Conservation (phyloP, 2,797 vertebrate species). For the Xiphorhynchus erythropygius region DNA sequence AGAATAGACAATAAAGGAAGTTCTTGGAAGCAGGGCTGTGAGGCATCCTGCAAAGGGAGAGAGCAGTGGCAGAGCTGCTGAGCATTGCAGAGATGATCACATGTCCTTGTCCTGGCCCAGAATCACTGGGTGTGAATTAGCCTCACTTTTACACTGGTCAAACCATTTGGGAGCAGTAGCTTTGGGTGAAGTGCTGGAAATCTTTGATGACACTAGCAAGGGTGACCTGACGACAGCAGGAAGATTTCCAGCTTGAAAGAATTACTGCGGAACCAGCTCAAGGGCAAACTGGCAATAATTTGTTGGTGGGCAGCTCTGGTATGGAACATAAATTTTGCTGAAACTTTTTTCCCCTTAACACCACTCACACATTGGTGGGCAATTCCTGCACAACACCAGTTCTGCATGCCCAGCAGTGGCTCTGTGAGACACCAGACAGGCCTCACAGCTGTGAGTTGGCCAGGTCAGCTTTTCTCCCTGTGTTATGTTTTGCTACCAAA, state of each 20-base stretch:
- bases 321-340: not conserved
- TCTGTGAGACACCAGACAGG: fast-evolving
- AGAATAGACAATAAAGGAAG: not conserved
- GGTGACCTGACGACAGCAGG: fast-evolving
- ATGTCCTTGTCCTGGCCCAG: not conserved
- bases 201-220: not conserved
- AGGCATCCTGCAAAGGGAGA: not conserved
- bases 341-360: not conserved
- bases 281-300: not conserved
- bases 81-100: not conserved
- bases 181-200: not conserved
- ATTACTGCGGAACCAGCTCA: not conserved
- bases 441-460: not conserved
- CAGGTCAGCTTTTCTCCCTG: not conserved
- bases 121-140: not conserved
- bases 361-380: fast-evolving
- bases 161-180: not conserved
- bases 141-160: not conserved
- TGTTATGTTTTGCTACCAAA: not conserved
- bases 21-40: not conserved
- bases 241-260: not conserved
- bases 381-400: not conserved
- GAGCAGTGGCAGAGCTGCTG: not conserved
- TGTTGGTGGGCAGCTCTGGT: not conserved
- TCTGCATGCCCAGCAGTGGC: not conserved